These are phyloP conservation scores for Bombus picipes DNA, from an alignment of 1,140 invertebrate genomes.

Conservation along the genomic window DNA sequence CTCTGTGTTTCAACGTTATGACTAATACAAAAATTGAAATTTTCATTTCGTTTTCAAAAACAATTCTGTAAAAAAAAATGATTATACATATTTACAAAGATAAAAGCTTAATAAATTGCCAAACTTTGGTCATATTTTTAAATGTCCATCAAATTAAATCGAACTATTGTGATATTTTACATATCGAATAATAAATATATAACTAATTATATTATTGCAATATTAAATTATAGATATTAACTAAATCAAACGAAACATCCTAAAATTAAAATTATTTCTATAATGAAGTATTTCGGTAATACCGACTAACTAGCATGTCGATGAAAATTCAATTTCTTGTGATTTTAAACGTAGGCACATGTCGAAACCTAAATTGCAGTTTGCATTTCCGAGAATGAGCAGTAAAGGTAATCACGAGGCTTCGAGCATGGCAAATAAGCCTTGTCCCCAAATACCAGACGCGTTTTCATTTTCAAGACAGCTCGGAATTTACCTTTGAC, in stretches of 20 bases:
- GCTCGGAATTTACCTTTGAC: constrained; percentile 59
- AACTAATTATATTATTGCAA: background rate
- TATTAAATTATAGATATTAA: background rate
- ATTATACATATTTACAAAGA: too few species aligned
- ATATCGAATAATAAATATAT: background rate
- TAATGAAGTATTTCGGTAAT: background rate
- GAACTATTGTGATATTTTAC: background rate
- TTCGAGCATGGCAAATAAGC: background rate
- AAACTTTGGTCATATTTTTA: background rate
- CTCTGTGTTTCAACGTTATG: too few species aligned
- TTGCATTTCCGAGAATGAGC: background rate
- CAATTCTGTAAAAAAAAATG: background rate
- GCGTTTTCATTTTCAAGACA: background rate
- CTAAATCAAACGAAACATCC: background rate
- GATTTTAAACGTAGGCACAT: background rate
- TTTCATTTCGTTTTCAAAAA: background rate
- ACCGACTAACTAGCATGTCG: background rate
- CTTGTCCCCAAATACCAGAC: constrained; percentile 31
- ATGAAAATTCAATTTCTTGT: background rate
- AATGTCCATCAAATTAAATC: background rate
- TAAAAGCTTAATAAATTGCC: background rate
- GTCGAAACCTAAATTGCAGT: background rate
- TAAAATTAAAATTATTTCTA: background rate
- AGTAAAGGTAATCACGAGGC: background rate
- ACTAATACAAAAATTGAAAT: background rate